Base-by-base conservation (phyloP, 2,113 vertebrate genomes). In the Capreolus pygargus region DNA sequence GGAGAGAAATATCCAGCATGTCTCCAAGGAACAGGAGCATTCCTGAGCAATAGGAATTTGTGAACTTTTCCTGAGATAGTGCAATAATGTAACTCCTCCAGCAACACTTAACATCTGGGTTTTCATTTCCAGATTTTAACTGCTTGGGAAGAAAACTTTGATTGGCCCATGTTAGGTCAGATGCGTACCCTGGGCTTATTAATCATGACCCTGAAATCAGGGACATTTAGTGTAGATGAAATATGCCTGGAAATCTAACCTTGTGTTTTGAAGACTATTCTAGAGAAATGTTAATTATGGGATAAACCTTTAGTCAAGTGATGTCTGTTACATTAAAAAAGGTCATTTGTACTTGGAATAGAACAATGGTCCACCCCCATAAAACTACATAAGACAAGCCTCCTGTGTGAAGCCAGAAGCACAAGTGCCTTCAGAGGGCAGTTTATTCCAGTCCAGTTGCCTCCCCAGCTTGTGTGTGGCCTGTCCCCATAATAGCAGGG, bases 341-440 rank as follows among this genome's bases (percentile, higher is more conserved):
- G 98, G 97, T 50, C 67, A 55, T 97, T 98, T 98, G 89, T 98
- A 98, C 74, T 97, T 84, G 60, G 95, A 98, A 92, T 27, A 98
- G 97, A 97, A 94, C 60, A 52, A 0, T 84, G 91, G 88, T 93
- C 94, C 94, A 88, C 16, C 0, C 94, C 67, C 64, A 28, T 36
- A 78, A 97, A 89, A 70, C 91, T 10, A 21, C 93, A 2, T 85
- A 61, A 61, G 96, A 97, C 11, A 57, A 92, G 14, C 98, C 95
- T 98, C 97, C 97, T 94, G 90, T 93, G 70, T 61, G 98, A 98
- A 98, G 98, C 98, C 98, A 98, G 98, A 98, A 99, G 98, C 98
- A 99, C 99, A 99, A 98, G 99, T 99, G 99, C 98, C 99, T 99
- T 99, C 98, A 54, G 85, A 97, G 98, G 98, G 98, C 98, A 98